Base-by-base conservation (phyloP, 2,797 vertebrate species). In the Micromesistius poutassou region DNA sequence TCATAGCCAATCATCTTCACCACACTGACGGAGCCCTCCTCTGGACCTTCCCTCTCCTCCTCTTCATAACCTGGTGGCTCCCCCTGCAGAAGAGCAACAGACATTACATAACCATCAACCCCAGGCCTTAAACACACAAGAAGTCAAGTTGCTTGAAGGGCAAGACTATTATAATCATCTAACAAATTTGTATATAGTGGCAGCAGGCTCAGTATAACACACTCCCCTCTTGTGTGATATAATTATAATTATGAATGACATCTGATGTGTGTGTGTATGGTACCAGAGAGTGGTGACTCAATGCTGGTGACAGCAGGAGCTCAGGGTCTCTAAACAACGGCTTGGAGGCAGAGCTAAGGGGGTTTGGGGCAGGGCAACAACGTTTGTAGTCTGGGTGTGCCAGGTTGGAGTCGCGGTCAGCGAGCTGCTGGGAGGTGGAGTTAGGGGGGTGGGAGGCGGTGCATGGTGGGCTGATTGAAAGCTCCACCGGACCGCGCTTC, bases 1-100 rank as follows among this genome's bases (percentile, higher is more conserved):
- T 97, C 95, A 74, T 89, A 87, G 83, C 86, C 92, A 8, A 96
- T 86, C 1, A 92, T 85, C 77, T 91, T 93, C 84, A 97, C 62
- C 25, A 28, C 62, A 28, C 62, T 38, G 70, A 86, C 68, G 12
- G 82, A 78, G 16, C 46, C 77, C 66, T 62, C 35, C n/a, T 81
- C 62, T 62, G 40, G 31, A 28, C 46, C 81, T 19, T 77, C 76
- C 76, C 79, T 25, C 62, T 66, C 25, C 62, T 66, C 62, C 62
- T 66, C 66, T 16, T 87, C 82, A 55, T 70, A 62, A 66, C 68
- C 62, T 2, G 1, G 62, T 19, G 28, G 79, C 83, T 74, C 88
- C 84, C 66, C 85, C 90, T 93, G 84, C 79, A 83, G 90, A 83
- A 78, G 13, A 66, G 72, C 0, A 82, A 75, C 40, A 83, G 13